Evolutionary conservation across 2,113 vertebrate species (phyloP).

Genomic region (Eolophus roseicapilla): DNA sequence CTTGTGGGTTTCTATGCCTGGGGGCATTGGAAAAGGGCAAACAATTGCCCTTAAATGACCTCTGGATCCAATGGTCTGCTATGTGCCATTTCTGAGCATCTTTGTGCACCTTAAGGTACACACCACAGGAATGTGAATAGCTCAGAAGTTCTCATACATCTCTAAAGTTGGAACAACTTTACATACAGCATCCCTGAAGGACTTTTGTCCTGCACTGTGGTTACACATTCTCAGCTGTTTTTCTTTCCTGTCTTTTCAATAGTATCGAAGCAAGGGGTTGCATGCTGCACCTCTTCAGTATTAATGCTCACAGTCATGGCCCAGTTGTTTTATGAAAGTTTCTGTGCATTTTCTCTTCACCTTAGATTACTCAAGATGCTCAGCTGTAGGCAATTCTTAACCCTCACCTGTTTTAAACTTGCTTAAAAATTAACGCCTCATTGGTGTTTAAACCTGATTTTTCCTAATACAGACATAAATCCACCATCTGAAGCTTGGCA

Average conservation of each 20-base stretch:
- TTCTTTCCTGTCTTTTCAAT: neutral
- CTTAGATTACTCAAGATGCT: neutral
- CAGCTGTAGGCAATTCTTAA: neutral
- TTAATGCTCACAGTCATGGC: accelerated
- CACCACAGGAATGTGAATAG: neutral
- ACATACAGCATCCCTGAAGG: neutral
- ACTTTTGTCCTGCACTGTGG: neutral
- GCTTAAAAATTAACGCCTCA: neutral
- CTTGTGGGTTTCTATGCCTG: neutral
- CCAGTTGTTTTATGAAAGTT: neutral
- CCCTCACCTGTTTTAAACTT: neutral
- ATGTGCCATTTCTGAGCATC: neutral
- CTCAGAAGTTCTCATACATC: neutral
- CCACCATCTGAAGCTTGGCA: neutral
- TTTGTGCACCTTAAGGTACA: neutral
- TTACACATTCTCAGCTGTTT: neutral
- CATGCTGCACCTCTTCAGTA: neutral
- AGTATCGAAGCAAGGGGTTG: neutral
- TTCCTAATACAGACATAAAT: neutral
- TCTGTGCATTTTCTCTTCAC: neutral
- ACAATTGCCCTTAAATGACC: neutral
- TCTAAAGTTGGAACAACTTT: neutral
- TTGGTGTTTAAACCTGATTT: neutral
- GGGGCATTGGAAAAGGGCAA: neutral
- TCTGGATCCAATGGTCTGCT: neutral